Evolutionary conservation across 2,113 vertebrate species (phyloP).

Genomic region (Ceratotherium simum): DNA sequence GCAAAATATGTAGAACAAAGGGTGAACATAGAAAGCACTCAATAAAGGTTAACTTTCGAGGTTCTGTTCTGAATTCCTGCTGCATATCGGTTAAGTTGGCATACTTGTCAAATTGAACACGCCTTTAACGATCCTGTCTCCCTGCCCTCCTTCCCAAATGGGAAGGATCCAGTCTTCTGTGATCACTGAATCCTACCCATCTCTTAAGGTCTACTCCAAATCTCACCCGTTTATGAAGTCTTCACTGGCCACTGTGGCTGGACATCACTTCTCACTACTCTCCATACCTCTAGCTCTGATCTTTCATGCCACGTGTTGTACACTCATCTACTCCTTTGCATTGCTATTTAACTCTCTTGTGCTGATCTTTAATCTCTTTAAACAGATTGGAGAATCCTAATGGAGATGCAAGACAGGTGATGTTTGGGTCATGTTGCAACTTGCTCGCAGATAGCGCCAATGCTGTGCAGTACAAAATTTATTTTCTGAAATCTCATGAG

Average conservation of each 20-base stretch:
- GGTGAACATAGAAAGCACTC: not conserved
- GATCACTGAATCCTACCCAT: not conserved
- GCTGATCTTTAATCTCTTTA: not conserved
- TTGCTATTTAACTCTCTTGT: not conserved
- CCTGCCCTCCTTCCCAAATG: not conserved
- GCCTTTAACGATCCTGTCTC: not conserved
- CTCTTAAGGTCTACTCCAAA: not conserved
- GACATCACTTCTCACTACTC: not conserved
- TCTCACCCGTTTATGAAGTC: not conserved
- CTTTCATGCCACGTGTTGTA: not conserved
- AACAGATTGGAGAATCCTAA: not conserved
- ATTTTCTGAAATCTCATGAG: slow-evolving; percentile 12
- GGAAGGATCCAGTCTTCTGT: not conserved
- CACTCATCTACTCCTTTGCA: not conserved
- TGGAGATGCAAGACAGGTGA: not conserved
- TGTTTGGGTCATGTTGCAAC: not conserved
- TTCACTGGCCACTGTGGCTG: not conserved
- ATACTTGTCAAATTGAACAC: not conserved
- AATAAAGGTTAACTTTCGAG: not conserved
- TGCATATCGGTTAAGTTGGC: not conserved
- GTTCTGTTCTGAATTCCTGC: not conserved
- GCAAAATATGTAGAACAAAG: not conserved
- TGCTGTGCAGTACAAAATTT: not conserved
- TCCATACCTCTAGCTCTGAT: not conserved
- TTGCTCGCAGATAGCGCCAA: not conserved